These are phyloP conservation scores for Paralvinella palmiformis DNA, from an alignment of 1,140 invertebrate species.

Conservation along the genomic window DNA sequence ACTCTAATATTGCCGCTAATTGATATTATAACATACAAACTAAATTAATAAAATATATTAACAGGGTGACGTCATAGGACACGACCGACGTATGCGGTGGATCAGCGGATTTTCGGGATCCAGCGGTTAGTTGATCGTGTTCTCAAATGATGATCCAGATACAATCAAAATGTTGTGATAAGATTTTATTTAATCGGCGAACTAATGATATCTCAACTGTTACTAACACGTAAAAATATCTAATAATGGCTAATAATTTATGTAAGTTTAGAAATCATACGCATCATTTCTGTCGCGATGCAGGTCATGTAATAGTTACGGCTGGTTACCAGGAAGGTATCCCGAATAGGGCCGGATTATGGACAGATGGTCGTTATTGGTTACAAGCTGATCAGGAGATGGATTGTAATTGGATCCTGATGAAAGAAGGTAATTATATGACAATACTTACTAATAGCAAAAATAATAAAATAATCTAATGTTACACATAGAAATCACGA, in stretches of 20 bases:
- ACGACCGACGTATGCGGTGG: background rate
- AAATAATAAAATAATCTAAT: background rate
- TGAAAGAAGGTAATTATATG: constrained; percentile 59
- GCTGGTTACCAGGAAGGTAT: constrained; percentile 75
- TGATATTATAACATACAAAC: background rate
- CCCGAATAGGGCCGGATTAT: constrained; percentile 68
- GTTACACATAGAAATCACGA: too few relatives aligned
- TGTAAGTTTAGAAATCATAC: background rate
- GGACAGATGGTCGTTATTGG: constrained; percentile 95
- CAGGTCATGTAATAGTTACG: too few relatives aligned
- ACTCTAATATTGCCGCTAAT: background rate
- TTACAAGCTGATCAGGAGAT: constrained; percentile 59
- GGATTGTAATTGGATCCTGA: constrained; percentile 58
- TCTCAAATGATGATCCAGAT: background rate
- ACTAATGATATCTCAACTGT: background rate
- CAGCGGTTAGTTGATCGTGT: too few relatives aligned
- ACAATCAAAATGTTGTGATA: background rate
- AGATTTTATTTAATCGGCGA: background rate
- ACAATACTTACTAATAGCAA: background rate
- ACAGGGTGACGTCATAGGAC: background rate
- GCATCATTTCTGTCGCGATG: background rate
- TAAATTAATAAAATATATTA: background rate
- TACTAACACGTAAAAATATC: background rate
- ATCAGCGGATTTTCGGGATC: too few relatives aligned
- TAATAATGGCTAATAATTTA: background rate